A percentile compares a stretch with the other conserved stretches of the same genome.
Conservation (phyloP, 2,888 invertebrate species). For the Polietes domitor region DNA sequence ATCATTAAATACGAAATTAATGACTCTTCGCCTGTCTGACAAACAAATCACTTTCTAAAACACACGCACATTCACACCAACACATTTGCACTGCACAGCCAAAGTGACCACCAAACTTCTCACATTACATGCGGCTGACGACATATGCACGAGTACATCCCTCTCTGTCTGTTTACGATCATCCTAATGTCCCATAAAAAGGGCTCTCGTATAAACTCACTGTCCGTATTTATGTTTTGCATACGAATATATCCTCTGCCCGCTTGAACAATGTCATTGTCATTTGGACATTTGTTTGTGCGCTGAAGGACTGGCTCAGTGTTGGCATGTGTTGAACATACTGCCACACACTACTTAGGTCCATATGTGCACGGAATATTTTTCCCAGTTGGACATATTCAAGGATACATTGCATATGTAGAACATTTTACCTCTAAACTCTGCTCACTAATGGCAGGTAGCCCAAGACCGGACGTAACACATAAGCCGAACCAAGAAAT, state of each 20-base stretch:
- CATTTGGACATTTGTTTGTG: conserved; percentile 2
- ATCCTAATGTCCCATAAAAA: conserved; percentile 49
- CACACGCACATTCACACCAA: conserved; percentile 11
- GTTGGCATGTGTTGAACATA: conserved; percentile 51
- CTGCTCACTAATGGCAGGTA: conserved; percentile 14
- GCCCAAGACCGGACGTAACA: not conserved
- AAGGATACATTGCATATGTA: conserved; percentile 36
- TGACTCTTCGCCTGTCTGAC: conserved; percentile 29
- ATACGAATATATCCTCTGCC: not conserved
- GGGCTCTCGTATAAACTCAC: not conserved
- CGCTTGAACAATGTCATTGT: not conserved
- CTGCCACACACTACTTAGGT: conserved; percentile 7
- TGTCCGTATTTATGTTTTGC: conserved; percentile 2
- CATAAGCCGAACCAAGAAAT: too few species aligned
- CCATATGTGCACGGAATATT: conserved; percentile 11
- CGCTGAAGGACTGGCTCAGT: not conserved
- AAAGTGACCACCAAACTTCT: conserved; percentile 23
- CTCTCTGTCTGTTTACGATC: conserved; percentile 54
- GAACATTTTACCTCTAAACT: conserved; percentile 45
- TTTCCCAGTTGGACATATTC: not conserved
- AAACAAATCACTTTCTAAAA: conserved; percentile 28
- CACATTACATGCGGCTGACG: conserved; percentile 28
- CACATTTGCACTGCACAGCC: conserved; percentile 4
- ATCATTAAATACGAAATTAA: conserved; percentile 64
- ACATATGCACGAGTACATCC: conserved; percentile 26